These are phyloP conservation scores for Actias luna DNA, from an alignment of 2,888 invertebrate species.

Conservation along the genomic window DNA sequence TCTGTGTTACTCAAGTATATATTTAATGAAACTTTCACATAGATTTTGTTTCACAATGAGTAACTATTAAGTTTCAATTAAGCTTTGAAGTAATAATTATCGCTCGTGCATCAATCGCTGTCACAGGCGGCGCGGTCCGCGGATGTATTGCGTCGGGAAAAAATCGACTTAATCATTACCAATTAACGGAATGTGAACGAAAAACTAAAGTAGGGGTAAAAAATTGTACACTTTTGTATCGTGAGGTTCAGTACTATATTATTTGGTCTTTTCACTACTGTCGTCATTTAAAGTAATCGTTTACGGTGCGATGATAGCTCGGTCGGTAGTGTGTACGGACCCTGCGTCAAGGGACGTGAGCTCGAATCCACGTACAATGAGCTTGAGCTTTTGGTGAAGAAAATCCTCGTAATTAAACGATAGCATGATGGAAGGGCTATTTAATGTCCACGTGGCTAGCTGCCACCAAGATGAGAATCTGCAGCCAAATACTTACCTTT, in stretches of 20 bases:
- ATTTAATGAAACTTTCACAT: conserved; percentile 12
- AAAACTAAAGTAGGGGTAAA: conserved; percentile 17
- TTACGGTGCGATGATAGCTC: not conserved
- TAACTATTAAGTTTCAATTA: conserved; percentile 11
- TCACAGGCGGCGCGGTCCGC: conserved; percentile 15
- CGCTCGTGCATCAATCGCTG: conserved; percentile 2
- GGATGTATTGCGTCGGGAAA: conserved; percentile 32
- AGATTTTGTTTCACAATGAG: not conserved
- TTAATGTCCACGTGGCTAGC: too few species aligned
- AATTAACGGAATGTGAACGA: conserved; percentile 38
- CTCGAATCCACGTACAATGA: too few species aligned
- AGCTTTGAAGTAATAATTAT: conserved; percentile 9
- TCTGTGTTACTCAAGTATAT: conserved; percentile 10
- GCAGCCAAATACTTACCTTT: too few species aligned
- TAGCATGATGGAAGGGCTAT: too few species aligned
- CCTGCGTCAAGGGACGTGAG: too few species aligned
- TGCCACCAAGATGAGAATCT: too few species aligned
- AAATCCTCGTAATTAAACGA: too few species aligned
- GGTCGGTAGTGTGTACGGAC: too few species aligned
- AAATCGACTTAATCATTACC: conserved; percentile 45
- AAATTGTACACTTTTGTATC: not conserved
- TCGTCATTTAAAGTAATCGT: not conserved
- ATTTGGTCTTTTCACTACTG: not conserved
- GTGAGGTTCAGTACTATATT: not conserved
- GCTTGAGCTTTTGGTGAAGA: too few species aligned